phyloP scores from a whole-genome alignment of 2,797 vertebrate genomes.

The Eulemur albifrons region DNA sequence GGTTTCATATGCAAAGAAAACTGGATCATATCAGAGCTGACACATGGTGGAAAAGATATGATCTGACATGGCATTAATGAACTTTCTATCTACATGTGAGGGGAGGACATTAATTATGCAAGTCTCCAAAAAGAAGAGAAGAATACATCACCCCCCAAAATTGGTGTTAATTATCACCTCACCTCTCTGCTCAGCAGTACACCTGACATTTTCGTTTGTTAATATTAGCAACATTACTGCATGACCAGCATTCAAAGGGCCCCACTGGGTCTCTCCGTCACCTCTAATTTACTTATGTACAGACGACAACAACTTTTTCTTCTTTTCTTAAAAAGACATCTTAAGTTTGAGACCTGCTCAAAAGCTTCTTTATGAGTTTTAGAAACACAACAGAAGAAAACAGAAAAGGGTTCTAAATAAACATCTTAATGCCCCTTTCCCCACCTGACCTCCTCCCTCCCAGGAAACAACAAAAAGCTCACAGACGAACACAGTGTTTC shows the following conservation, averaged over 20 bases:
- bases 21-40: background rate
- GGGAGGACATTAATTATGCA: background rate
- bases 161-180: background rate
- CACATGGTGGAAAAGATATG: background rate
- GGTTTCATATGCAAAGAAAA: background rate
- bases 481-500: slow-evolving; percentile 68
- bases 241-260: slow-evolving; percentile 89
- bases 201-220: slow-evolving; percentile 72
- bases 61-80: background rate
- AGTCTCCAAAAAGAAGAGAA: slow-evolving; percentile 14
- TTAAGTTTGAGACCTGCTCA: slow-evolving; percentile 88
- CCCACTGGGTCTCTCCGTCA: slow-evolving; percentile 42
- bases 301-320: slow-evolving; percentile 56
- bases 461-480: slow-evolving; percentile 67
- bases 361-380: slow-evolving; percentile 76
- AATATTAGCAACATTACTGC: slow-evolving; percentile 59
- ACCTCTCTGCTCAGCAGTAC: slow-evolving; percentile 89
- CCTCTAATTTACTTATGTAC: slow-evolving; percentile 56
- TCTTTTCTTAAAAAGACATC: slow-evolving; percentile 76
- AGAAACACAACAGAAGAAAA: slow-evolving; percentile 78
- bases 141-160: background rate
- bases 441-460: slow-evolving; percentile 48
- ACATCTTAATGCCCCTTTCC: slow-evolving; percentile 66
- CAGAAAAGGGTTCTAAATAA: slow-evolving; percentile 70
- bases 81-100: background rate